These are phyloP conservation scores for Deilephila porcellus DNA, from an alignment of 2,888 invertebrate genomes.

Conservation along the genomic window DNA sequence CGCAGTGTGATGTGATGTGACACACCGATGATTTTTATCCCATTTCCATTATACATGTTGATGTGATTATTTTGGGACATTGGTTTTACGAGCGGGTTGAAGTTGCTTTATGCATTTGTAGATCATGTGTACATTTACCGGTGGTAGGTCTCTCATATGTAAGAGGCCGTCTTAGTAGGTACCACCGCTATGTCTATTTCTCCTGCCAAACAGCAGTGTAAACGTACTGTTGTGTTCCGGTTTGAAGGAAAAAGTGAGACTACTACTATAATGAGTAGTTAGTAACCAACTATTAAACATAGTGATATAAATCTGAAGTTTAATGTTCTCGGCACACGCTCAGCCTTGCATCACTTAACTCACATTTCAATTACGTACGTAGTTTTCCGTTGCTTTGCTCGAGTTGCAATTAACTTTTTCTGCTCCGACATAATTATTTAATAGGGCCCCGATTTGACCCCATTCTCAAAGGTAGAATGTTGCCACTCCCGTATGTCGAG, in stretches of 20 bases:
- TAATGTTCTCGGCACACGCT: background rate
- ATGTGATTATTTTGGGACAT: background rate
- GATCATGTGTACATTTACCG: background rate
- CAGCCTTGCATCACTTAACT: slow-evolving; percentile 8
- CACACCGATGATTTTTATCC: background rate
- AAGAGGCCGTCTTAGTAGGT: too few species aligned
- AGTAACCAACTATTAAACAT: background rate
- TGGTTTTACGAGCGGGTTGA: background rate
- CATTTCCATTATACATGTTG: too few species aligned
- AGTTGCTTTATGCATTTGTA: background rate
- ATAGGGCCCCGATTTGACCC: slow-evolving; percentile 8
- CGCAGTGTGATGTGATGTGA: background rate
- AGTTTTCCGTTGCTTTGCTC: slow-evolving; percentile 17
- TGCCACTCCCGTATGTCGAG: background rate
- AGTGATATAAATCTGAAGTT: slow-evolving; percentile 3
- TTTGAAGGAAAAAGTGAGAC: too few species aligned
- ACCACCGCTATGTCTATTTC: too few species aligned
- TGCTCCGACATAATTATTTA: slow-evolving; percentile 15
- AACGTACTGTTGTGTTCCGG: too few species aligned
- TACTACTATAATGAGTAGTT: background rate
- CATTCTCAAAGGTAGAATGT: slow-evolving; percentile 16
- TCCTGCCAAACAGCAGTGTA: too few species aligned
- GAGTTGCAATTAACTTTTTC: slow-evolving; percentile 22
- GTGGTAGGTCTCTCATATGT: too few species aligned
- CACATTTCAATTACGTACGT: slow-evolving; percentile 14